A percentile compares a stretch with the other conserved stretches of the same genome.
These are phyloP conservation scores for Cyrtonyx montezumae DNA, from an alignment of 2,113 vertebrate species.

Conservation along the genomic window DNA sequence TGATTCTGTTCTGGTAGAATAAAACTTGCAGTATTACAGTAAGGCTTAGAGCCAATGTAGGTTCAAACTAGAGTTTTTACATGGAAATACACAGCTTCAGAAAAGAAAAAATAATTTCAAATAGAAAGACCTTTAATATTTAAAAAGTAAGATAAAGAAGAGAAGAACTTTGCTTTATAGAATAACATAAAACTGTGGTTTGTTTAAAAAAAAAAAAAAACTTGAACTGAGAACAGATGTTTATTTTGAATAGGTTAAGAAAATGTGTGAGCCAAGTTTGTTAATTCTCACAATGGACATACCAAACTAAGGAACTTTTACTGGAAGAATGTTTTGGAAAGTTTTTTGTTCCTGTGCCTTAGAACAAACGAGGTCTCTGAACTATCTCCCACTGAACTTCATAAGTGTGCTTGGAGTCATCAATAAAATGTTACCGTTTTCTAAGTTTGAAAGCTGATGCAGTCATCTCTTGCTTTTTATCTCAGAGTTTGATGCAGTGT, in stretches of 20 bases:
- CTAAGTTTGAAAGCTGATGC: neutral
- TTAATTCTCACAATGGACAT: too few relatives aligned
- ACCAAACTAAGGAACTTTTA: too few relatives aligned
- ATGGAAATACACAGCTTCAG: neutral
- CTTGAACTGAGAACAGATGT: neutral
- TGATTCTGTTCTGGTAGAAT: neutral
- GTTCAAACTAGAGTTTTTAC: neutral
- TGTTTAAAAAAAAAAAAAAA: neutral
- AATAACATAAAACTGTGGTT: too few relatives aligned
- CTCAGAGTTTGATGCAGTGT: neutral
- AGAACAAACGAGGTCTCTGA: neutral
- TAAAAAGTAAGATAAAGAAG: neutral
- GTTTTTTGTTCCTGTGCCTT: neutral
- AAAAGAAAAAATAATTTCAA: neutral
- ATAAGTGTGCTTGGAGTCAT: neutral
- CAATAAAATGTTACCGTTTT: neutral
- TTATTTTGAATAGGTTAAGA: neutral
- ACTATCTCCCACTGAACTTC: neutral
- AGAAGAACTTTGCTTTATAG: neutral
- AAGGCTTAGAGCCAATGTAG: neutral
- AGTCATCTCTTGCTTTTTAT: neutral
- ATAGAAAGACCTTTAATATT: neutral
- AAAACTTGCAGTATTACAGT: neutral
- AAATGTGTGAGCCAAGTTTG: neutral
- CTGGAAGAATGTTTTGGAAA: neutral